Percentiles rank a stretch among this genome's conserved stretches.
These are phyloP conservation scores for Mellivora capensis DNA, from an alignment of 2,113 vertebrate species.

Conservation along the genomic window DNA sequence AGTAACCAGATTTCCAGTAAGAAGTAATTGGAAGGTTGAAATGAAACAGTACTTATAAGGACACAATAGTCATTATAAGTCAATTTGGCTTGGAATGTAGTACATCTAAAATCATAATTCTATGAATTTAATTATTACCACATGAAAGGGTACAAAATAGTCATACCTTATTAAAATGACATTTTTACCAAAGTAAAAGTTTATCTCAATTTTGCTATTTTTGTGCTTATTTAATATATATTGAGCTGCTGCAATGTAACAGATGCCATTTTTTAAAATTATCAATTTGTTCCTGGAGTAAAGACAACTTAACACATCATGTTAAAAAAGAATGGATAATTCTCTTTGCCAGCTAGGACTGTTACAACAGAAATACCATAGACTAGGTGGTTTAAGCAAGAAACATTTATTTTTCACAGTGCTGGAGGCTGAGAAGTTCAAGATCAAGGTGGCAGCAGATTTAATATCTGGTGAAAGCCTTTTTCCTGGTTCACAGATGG, in stretches of 20 bases:
- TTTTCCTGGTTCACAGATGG: neutral
- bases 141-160: neutral
- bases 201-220: neutral
- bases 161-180: neutral
- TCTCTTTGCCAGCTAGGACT: neutral
- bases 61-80: neutral
- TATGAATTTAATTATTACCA: neutral
- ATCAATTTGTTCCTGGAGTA: neutral
- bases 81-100: neutral
- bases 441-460: neutral
- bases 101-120: neutral
- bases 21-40: neutral
- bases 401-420: neutral
- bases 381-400: neutral
- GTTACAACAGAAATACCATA: neutral
- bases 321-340: neutral
- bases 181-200: neutral
- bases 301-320: neutral
- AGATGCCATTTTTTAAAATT: neutral
- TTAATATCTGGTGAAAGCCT: neutral
- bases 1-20: neutral
- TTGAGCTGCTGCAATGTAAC: neutral
- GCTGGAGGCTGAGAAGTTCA: neutral
- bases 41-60: neutral
- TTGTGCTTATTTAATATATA: neutral